Evolutionary conservation across 2,888 invertebrate species (phyloP), one percentile per base, ranked within the genome.

Genomic region (Leucophora obtusa): DNA sequence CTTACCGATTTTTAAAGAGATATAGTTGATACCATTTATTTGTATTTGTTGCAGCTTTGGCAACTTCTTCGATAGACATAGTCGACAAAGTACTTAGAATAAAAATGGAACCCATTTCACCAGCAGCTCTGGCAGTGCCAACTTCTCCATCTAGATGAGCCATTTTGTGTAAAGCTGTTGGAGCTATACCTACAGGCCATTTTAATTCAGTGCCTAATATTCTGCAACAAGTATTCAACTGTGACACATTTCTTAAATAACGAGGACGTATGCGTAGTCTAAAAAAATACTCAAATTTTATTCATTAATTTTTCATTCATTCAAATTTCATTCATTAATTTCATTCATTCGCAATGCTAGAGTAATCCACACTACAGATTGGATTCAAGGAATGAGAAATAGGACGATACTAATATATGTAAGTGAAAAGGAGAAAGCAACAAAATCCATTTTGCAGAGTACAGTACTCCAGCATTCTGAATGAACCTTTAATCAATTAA

Each of bases 21-120:
- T 98, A 98, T 0, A 98, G 92, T 90, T 98, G 97, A 88, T 97
- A 97, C 97, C 97, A 98, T 88, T 96, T 96, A 17, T 93, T 91
- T 0, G 93, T 94, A 14, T 93, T 89, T 0, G 97, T 96, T 1
- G 96, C 95, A 0, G 94, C 94, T 76, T 91, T 88, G 0, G 96
- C 95, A 1, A 98, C 94, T 88, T 97, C 96, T 90, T 98, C 98
- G 69, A 98, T 93, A 51, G 96, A 96, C 84, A 94, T 94, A 0
- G 97, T 98, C 0, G 97, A 92, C 79, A 97, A 92, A 0, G 97
- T 98, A 84, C 97, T 97, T 69, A 97, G 91, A 21, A 94, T 96
- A 87, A 93, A 97, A 82, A 97, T 92, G 0, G 95, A 94, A 0
- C 94, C 94, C 83, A 93, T 92, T 24, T 92, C 92, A 84, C 94